A percentile compares a stretch with the other conserved stretches of the same genome.
Conservation (phyloP, 2,888 invertebrate genomes). For the Oegoconia quadripuncta region DNA sequence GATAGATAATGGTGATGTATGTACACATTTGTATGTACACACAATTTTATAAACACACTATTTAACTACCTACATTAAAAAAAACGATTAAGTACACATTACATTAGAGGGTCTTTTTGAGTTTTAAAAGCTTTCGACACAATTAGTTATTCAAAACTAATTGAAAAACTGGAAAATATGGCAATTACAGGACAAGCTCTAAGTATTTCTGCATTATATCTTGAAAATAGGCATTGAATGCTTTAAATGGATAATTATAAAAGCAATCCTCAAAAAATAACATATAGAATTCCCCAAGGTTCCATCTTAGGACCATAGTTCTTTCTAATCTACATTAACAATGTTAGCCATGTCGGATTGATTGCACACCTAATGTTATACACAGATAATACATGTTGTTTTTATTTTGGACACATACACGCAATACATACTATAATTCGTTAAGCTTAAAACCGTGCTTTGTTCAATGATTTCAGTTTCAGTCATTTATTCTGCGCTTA, state of each 20-base stretch:
- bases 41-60: too few species aligned
- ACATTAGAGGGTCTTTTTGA: too few species aligned
- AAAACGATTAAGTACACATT: too few species aligned
- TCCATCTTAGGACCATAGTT: not conserved
- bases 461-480: too few species aligned
- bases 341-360: not conserved
- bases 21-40: too few species aligned
- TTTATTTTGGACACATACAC: not conserved
- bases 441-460: not conserved
- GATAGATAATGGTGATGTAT: too few species aligned
- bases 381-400: not conserved
- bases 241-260: not conserved
- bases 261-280: not conserved
- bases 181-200: not conserved
- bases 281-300: not conserved
- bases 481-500: too few species aligned
- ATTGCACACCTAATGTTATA: not conserved
- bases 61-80: too few species aligned
- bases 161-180: not conserved
- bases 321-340: not conserved
- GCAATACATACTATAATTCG: too few species aligned
- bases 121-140: too few species aligned
- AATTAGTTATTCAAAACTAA: too few species aligned
- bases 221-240: not conserved
- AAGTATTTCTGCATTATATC: not conserved